A percentile compares a stretch with the other conserved stretches of the same genome.
These are phyloP conservation scores for Rutilus rutilus DNA, from an alignment of 2,113 vertebrate genomes.

Conservation along the genomic window DNA sequence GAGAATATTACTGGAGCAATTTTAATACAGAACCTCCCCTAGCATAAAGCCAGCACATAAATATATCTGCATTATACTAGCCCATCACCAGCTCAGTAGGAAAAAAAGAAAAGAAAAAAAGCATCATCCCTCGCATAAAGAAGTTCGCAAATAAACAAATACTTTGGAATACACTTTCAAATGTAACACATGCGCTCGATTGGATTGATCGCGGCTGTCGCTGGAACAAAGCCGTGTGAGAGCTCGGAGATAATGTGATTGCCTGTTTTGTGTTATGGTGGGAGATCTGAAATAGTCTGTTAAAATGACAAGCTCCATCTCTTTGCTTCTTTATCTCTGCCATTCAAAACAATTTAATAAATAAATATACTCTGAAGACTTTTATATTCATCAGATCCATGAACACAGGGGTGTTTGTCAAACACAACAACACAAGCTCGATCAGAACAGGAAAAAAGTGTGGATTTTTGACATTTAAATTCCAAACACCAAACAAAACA, in stretches of 20 bases:
- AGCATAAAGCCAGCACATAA: slow-evolving; percentile 65
- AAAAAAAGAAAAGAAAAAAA: background rate
- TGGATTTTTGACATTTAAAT: slow-evolving; percentile 63
- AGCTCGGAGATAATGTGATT: slow-evolving; percentile 38
- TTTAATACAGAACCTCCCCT: slow-evolving; percentile 65
- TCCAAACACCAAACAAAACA: slow-evolving; percentile 61
- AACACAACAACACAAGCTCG: slow-evolving; percentile 64
- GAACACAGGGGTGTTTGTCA: slow-evolving; percentile 63
- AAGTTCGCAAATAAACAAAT: slow-evolving; percentile 33
- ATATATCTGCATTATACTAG: slow-evolving; percentile 63
- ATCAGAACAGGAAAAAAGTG: slow-evolving; percentile 60
- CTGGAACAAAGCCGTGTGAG: slow-evolving; percentile 32
- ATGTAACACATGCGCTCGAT: background rate
- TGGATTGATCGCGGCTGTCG: slow-evolving; percentile 63
- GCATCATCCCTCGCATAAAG: slow-evolving; percentile 16
- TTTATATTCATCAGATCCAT: slow-evolving; percentile 68
- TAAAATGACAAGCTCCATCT: slow-evolving; percentile 65
- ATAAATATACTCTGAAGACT: slow-evolving; percentile 61
- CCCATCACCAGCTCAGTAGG: slow-evolving; percentile 15
- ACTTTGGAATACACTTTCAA: slow-evolving; percentile 21
- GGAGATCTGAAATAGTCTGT: slow-evolving; percentile 54
- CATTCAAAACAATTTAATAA: slow-evolving; percentile 58
- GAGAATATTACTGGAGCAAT: slow-evolving; percentile 70
- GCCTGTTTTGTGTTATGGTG: slow-evolving; percentile 34
- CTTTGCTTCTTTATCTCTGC: slow-evolving; percentile 44